phyloP scores from a whole-genome alignment of 92 coral and sea anemone genomes.

The Palythoa grandiflora region DNA sequence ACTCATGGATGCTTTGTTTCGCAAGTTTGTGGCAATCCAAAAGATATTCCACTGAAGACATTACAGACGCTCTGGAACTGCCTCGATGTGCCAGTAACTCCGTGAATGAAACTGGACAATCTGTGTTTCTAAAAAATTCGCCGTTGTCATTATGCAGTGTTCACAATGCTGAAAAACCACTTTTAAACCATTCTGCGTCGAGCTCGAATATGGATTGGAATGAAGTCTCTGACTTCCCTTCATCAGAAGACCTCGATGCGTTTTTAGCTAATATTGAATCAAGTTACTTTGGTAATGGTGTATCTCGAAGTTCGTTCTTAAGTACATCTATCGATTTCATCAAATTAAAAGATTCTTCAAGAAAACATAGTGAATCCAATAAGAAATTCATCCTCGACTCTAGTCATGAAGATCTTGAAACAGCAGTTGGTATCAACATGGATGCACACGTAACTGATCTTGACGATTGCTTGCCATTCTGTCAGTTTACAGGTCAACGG shows the following conservation, averaged over 20 bases:
- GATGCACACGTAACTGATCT: background rate
- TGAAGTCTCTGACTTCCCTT: slow-evolving; percentile 63
- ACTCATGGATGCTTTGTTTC: background rate
- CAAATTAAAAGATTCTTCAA: background rate
- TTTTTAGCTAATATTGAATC: slow-evolving; percentile 71
- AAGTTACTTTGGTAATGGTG: slow-evolving; percentile 14
- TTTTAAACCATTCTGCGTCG: background rate
- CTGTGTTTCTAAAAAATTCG: background rate
- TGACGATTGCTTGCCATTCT: background rate
- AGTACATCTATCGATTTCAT: background rate
- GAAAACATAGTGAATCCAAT: background rate
- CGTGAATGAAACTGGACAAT: background rate
- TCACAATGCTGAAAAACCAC: background rate
- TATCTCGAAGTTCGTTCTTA: background rate
- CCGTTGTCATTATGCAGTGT: background rate
- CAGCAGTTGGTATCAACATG: background rate
- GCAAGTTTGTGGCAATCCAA: slow-evolving; percentile 1
- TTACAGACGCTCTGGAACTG: background rate
- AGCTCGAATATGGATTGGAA: background rate
- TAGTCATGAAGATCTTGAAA: background rate
- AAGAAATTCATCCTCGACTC: background rate
- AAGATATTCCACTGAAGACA: background rate
- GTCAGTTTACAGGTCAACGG: background rate
- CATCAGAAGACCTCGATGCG: slow-evolving; percentile 76
- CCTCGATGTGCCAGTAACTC: slow-evolving; percentile 1